phyloP scores from a whole-genome alignment of 2,888 invertebrate species.

The Trilocha varians region DNA sequence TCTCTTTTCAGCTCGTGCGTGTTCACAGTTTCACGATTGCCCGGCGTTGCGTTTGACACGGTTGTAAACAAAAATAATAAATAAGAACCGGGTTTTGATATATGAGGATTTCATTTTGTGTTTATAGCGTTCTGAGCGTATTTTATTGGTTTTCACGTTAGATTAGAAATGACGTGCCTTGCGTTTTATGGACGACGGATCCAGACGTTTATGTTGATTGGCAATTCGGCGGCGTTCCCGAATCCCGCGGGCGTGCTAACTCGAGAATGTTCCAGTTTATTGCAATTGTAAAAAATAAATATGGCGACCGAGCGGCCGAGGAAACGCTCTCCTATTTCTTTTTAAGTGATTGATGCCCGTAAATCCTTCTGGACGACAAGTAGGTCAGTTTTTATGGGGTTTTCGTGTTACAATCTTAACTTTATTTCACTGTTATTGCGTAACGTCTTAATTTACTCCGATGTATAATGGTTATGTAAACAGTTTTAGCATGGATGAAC shows the following conservation, averaged over 20 bases:
- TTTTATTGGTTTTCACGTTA: constrained; percentile 52
- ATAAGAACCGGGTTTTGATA: constrained; percentile 51
- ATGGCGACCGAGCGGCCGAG: neutral
- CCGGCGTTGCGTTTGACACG: constrained; percentile 52
- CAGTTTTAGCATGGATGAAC: too few relatives aligned
- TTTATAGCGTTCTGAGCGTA: constrained; percentile 30
- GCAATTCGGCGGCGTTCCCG: constrained; percentile 21
- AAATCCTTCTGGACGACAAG: neutral
- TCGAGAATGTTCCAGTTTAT: constrained; percentile 2
- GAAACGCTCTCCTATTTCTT: neutral
- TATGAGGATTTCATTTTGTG: constrained; percentile 43
- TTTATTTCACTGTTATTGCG: neutral
- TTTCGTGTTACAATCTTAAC: neutral
- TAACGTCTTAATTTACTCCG: too few relatives aligned
- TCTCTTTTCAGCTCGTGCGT: too few relatives aligned
- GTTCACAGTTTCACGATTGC: too few relatives aligned
- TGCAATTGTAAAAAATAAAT: constrained; percentile 6
- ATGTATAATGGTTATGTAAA: too few relatives aligned
- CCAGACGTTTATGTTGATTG: constrained; percentile 32
- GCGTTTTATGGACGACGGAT: constrained; percentile 24
- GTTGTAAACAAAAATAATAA: constrained; percentile 64
- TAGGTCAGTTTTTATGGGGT: neutral
- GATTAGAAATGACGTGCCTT: constrained; percentile 37
- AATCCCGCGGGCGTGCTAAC: constrained; percentile 3
- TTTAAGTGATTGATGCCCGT: neutral